These are phyloP conservation scores for Chelonia mydas DNA, from an alignment of 2,797 vertebrate genomes.

Conservation along the genomic window DNA sequence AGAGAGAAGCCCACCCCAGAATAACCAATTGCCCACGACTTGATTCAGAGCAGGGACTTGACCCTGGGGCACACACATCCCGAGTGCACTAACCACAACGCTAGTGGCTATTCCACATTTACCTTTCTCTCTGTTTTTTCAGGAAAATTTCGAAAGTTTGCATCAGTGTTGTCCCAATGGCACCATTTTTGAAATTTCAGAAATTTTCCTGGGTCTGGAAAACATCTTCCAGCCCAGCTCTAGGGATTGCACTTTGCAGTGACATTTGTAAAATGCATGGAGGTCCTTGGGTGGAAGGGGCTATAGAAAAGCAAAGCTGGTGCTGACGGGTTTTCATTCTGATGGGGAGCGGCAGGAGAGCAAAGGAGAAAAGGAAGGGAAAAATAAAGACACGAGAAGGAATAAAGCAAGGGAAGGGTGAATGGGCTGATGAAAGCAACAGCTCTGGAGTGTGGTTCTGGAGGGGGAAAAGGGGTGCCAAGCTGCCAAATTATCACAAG, in stretches of 20 bases:
- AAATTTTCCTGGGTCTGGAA: not conserved
- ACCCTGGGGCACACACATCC: not conserved
- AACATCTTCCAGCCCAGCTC: not conserved
- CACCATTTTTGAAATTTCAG: not conserved
- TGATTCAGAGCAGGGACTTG: not conserved
- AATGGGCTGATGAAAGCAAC: not conserved
- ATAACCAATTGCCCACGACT: not conserved
- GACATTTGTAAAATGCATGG: not conserved
- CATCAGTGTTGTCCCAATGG: not conserved
- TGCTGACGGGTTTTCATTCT: not conserved
- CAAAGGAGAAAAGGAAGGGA: not conserved
- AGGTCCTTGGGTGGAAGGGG: not conserved
- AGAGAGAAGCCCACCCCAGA: not conserved
- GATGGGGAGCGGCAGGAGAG: not conserved
- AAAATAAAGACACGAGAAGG: not conserved
- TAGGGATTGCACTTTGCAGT: conserved; percentile 14
- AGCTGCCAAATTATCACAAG: not conserved
- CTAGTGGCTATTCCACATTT: not conserved
- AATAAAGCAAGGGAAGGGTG: not conserved
- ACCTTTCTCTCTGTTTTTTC: not conserved
- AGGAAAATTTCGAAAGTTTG: not conserved
- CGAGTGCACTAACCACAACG: not conserved
- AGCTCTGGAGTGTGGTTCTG: not conserved
- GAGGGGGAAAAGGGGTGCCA: not conserved
- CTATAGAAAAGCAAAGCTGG: not conserved